These are phyloP conservation scores for Lepidochrysops patricia DNA, from an alignment of 2,888 invertebrate species.

Conservation along the genomic window DNA sequence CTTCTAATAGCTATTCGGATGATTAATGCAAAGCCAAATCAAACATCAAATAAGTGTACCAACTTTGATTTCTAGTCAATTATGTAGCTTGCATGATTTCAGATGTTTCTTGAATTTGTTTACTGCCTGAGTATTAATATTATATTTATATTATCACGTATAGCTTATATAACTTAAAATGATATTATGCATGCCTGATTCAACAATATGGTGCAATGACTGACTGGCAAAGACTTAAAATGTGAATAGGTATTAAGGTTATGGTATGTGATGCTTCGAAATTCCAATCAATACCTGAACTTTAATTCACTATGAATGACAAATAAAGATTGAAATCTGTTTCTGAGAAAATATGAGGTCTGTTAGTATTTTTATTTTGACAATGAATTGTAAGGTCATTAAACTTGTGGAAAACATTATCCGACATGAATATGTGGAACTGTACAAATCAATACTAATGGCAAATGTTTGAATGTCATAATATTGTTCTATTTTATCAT, in stretches of 20 bases:
- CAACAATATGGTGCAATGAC: neutral
- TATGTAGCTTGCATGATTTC: neutral
- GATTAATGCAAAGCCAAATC: neutral
- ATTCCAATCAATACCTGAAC: no score
- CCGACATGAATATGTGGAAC: neutral
- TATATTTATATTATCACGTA: neutral
- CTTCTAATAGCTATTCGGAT: neutral
- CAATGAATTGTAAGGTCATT: neutral
- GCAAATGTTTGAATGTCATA: neutral
- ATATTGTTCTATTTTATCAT: neutral
- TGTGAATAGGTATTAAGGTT: neutral
- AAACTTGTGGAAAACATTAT: neutral
- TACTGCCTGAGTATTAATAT: neutral
- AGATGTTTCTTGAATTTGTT: neutral
- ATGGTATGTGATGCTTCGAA: no score
- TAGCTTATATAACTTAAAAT: neutral
- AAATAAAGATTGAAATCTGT: neutral
- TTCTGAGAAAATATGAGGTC: neutral
- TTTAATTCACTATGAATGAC: neutral
- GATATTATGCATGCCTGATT: neutral
- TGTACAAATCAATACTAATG: neutral
- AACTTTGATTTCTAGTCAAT: neutral
- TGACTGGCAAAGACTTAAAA: neutral
- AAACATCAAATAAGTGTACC: neutral
- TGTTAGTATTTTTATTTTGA: neutral